Conservation (phyloP, 2,113 vertebrate species). For the Sturnus vulgaris region DNA sequence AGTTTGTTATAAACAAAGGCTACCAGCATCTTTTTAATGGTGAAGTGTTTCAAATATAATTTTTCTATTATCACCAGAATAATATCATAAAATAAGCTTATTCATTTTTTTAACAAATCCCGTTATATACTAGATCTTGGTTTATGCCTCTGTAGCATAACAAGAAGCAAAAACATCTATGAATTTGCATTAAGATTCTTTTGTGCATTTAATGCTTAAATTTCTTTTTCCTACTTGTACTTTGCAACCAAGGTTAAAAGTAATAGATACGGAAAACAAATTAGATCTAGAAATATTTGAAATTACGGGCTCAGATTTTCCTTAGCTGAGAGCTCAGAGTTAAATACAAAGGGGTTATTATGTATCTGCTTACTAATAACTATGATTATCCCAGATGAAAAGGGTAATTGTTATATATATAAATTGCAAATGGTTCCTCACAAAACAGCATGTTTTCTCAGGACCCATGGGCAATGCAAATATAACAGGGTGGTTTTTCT, state of each 20-base stretch:
- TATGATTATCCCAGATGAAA: conserved; percentile 7
- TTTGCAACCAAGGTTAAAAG: neutral
- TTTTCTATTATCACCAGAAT: neutral
- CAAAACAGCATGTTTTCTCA: neutral
- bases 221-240: neutral
- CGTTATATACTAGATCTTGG: neutral
- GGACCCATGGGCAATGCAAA: neutral
- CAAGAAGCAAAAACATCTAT: neutral
- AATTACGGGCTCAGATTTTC: neutral
- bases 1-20: neutral
- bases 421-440: neutral
- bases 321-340: neutral
- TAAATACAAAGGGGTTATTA: conserved; percentile 13
- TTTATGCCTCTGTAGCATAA: neutral
- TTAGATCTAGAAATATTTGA: neutral
- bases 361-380: conserved; percentile 13
- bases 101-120: neutral
- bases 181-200: neutral
- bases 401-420: conserved; percentile 11
- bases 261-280: neutral
- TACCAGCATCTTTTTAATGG: neutral
- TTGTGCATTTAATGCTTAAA: neutral
- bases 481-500: neutral
- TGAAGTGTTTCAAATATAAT: neutral
- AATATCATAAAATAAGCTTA: neutral